Conservation (phyloP, 2,888 invertebrate genomes). For the Standfussiana lucernea region DNA sequence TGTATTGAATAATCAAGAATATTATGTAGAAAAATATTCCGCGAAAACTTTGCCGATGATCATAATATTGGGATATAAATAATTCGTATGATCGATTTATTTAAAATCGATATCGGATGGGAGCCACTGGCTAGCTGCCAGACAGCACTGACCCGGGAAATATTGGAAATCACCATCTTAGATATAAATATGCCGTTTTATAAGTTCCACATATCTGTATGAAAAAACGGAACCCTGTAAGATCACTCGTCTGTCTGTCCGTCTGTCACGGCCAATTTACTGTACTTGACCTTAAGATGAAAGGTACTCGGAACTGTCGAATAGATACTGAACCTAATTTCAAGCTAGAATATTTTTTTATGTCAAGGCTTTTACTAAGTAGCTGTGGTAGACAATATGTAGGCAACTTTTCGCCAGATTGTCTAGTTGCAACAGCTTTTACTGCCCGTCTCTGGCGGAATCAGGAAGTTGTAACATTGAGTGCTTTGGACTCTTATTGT, state of each 20-base stretch:
- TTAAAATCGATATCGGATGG: slow-evolving; percentile 60
- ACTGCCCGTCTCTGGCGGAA: background rate
- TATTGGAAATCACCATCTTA: slow-evolving; percentile 35
- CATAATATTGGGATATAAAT: slow-evolving; percentile 61
- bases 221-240: background rate
- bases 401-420: slow-evolving; percentile 5
- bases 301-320: background rate
- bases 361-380: background rate
- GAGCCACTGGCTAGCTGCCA: slow-evolving; percentile 54
- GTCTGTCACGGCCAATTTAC: background rate
- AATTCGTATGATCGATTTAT: slow-evolving; percentile 63
- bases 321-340: background rate
- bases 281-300: background rate
- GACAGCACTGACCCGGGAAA: slow-evolving; percentile 40
- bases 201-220: background rate
- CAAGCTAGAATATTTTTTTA: background rate
- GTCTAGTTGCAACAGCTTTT: slow-evolving; percentile 23
- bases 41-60: slow-evolving; percentile 41
- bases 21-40: slow-evolving; percentile 37
- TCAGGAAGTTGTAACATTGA: slow-evolving; percentile 35
- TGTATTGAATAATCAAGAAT: slow-evolving; percentile 11
- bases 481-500: slow-evolving; percentile 32
- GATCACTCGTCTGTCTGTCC: background rate
- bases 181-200: slow-evolving; percentile 40
- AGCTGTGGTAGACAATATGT: background rate